Conservation (phyloP, 1,140 invertebrate genomes). For the Notospermus geniculatus region DNA sequence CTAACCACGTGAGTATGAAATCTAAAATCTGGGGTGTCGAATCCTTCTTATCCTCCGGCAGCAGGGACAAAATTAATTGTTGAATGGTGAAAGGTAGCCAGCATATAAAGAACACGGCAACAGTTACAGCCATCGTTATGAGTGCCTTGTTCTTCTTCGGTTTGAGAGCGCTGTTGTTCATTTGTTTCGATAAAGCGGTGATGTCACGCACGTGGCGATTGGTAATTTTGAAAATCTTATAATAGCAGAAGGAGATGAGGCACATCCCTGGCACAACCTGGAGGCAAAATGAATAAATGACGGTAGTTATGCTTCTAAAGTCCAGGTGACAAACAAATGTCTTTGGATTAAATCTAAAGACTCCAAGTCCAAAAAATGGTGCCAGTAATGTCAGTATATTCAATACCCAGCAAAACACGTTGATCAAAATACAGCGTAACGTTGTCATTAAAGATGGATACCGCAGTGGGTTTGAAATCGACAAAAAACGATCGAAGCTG, state of each 20-base stretch:
- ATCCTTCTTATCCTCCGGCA: neutral
- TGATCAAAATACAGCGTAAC: neutral
- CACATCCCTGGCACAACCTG: conserved; percentile 2
- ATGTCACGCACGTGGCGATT: neutral
- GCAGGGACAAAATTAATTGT: neutral
- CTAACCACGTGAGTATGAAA: neutral
- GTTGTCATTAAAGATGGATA: neutral
- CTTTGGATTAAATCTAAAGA: neutral
- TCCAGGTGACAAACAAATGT: neutral
- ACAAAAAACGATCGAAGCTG: conserved; percentile 1
- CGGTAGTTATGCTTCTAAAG: neutral
- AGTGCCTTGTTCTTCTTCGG: neutral
- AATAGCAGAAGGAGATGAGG: neutral
- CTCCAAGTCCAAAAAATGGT: conserved; percentile 7
- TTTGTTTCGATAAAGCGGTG: neutral
- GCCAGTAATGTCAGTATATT: neutral
- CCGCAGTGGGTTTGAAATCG: neutral
- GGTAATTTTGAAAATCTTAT: neutral
- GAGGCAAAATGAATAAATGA: neutral
- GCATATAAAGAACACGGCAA: conserved; percentile 3
- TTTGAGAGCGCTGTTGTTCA: neutral
- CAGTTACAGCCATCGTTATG: neutral
- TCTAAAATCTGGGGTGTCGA: neutral
- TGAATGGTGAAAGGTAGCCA: neutral
- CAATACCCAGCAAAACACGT: neutral